phyloP scores from a whole-genome alignment of 2,888 invertebrate species.

The Drosophila emarginata region DNA sequence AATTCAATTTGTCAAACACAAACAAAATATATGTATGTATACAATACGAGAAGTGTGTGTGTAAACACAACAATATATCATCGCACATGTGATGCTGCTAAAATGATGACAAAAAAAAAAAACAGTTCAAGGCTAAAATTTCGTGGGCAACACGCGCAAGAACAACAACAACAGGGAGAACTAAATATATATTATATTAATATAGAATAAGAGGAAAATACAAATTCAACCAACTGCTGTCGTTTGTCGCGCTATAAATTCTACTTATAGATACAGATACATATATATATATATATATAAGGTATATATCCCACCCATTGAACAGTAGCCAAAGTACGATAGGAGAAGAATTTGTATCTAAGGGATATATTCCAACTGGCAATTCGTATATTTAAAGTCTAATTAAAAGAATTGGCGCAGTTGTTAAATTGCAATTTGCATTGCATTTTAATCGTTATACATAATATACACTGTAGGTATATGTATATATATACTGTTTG shows the following conservation, averaged over 20 bases:
- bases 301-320: not conserved
- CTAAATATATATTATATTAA: conserved; percentile 6
- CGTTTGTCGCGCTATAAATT: conserved; percentile 54
- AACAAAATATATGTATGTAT: conserved; percentile 11
- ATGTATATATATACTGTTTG: conserved; percentile 37
- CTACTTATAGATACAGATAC: conserved; percentile 47
- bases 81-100: conserved; percentile 43
- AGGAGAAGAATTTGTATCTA: conserved; percentile 40
- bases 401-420: conserved; percentile 5
- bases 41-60: conserved; percentile 8
- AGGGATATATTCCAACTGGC: conserved; percentile 31
- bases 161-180: conserved; percentile 19
- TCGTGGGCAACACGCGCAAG: conserved; percentile 62
- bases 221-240: conserved; percentile 37
- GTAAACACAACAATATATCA: conserved; percentile 9
- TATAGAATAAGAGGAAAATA: conserved; percentile 11
- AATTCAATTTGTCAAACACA: conserved; percentile 45
- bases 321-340: conserved; percentile 8
- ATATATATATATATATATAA: conserved; percentile 15
- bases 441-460: conserved; percentile 42
- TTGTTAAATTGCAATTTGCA: conserved; percentile 26
- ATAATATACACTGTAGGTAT: conserved; percentile 10
- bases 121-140: conserved; percentile 68
- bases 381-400: not conserved
- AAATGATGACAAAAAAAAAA: conserved; percentile 46